Percentiles rank a stretch among this genome's conserved stretches.
Evolutionary conservation across 1,140 invertebrate genomes (phyloP).

Genomic region (Limonius californicus): DNA sequence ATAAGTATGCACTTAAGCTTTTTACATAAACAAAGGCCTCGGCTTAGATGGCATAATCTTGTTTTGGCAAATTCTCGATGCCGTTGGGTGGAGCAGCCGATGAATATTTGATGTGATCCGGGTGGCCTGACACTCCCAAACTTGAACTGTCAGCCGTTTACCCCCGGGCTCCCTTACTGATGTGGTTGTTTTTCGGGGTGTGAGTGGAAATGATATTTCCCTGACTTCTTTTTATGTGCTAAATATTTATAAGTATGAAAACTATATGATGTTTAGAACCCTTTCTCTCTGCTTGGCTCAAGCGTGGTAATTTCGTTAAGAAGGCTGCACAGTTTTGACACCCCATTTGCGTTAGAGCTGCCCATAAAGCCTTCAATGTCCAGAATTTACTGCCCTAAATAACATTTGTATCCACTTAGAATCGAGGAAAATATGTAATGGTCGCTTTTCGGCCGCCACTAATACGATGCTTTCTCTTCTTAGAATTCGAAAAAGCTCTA

Average conservation of each 20-base stretch:
- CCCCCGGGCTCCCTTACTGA: background rate
- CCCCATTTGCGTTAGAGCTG: too few species aligned
- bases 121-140: background rate
- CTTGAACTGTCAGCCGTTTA: slow-evolving; percentile 1
- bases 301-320: too few species aligned
- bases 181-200: background rate
- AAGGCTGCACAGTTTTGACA: too few species aligned
- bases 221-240: background rate
- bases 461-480: too few species aligned
- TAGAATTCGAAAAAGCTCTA: too few species aligned
- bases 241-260: background rate
- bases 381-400: too few species aligned
- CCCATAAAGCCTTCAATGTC: too few species aligned
- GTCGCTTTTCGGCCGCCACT: too few species aligned
- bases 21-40: too few species aligned
- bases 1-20: too few species aligned
- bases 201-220: background rate
- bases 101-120: background rate
- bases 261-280: background rate
- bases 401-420: too few species aligned
- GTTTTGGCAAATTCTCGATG: background rate
- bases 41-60: background rate
- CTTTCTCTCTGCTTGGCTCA: background rate
- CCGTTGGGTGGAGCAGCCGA: background rate
- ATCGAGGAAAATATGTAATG: too few species aligned